phyloP scores from a whole-genome alignment of 2,888 invertebrate genomes.

The Neocrepidodera transversa region DNA sequence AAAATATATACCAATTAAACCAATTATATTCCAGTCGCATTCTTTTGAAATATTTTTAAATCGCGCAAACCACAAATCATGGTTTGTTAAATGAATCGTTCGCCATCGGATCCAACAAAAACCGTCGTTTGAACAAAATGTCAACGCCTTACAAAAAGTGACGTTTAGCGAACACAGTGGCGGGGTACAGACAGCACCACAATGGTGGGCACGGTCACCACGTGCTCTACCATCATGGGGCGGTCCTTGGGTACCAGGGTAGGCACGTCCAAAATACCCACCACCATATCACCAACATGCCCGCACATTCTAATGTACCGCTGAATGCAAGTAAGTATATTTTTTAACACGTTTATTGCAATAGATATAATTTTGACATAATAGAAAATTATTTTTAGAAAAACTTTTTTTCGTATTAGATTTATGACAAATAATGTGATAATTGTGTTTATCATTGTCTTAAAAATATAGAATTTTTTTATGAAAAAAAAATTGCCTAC shows the following conservation, averaged over 20 bases:
- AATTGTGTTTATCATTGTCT: too few species aligned
- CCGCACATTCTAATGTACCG: slow-evolving; percentile 54
- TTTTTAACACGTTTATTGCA: too few species aligned
- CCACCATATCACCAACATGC: slow-evolving; percentile 52
- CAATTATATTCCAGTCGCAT: too few species aligned
- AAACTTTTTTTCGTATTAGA: too few species aligned
- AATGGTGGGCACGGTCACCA: slow-evolving; percentile 57
- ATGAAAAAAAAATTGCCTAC: background rate
- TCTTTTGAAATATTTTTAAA: too few species aligned
- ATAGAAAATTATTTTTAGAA: too few species aligned
- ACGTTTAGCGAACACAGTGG: slow-evolving; percentile 54
- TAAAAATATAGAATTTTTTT: too few species aligned
- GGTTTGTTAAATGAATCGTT: slow-evolving; percentile 15
- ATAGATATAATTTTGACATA: too few species aligned
- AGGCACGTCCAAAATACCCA: slow-evolving; percentile 55
- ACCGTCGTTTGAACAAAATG: slow-evolving; percentile 26
- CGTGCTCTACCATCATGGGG: slow-evolving; percentile 57
- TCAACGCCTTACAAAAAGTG: slow-evolving; percentile 42
- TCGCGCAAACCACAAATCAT: too few species aligned
- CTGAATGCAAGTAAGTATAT: slow-evolving; percentile 59
- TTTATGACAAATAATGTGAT: too few species aligned
- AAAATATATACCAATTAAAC: too few species aligned
- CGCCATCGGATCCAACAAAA: slow-evolving; percentile 4
- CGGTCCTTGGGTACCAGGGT: slow-evolving; percentile 57
- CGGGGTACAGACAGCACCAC: slow-evolving; percentile 59